These are phyloP conservation scores for Opisthograptis luteolata DNA, from an alignment of 2,888 invertebrate species.

Conservation along the genomic window DNA sequence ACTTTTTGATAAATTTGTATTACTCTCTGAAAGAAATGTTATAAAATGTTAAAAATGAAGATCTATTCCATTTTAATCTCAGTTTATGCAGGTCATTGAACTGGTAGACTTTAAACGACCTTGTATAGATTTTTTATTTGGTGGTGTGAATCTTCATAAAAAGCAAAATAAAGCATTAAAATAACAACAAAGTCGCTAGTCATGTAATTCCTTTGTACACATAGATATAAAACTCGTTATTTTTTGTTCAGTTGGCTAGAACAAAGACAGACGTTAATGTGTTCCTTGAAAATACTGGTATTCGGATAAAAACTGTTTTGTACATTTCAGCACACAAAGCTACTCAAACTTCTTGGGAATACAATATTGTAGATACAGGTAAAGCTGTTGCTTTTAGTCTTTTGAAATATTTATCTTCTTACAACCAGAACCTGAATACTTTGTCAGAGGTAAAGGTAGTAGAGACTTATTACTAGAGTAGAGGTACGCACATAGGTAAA, in stretches of 20 bases:
- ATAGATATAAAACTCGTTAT: slow-evolving; percentile 5
- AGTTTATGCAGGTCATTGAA: too few species aligned
- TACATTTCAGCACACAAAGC: not conserved
- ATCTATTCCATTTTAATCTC: too few species aligned
- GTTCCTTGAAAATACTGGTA: slow-evolving; percentile 17
- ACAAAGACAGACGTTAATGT: slow-evolving; percentile 8
- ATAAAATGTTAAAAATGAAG: too few species aligned
- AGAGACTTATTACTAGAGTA: too few species aligned
- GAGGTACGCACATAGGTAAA: too few species aligned
- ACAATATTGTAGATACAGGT: not conserved
- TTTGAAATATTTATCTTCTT: not conserved
- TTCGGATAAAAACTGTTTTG: slow-evolving; percentile 10
- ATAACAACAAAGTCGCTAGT: not conserved
- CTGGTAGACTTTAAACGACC: too few species aligned
- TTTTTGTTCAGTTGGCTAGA: slow-evolving; percentile 9
- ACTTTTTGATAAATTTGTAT: not conserved
- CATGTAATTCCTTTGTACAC: slow-evolving; percentile 3
- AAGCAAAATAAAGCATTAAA: not conserved
- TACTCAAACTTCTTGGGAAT: not conserved
- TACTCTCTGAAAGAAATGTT: too few species aligned
- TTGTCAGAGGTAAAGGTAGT: too few species aligned
- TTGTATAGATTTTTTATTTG: too few species aligned
- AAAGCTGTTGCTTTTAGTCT: not conserved
- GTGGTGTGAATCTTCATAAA: too few species aligned
- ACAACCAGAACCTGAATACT: too few species aligned